Evolutionary conservation across 2,888 invertebrate species (phyloP).

Genomic region (Endomychus coccineus): DNA sequence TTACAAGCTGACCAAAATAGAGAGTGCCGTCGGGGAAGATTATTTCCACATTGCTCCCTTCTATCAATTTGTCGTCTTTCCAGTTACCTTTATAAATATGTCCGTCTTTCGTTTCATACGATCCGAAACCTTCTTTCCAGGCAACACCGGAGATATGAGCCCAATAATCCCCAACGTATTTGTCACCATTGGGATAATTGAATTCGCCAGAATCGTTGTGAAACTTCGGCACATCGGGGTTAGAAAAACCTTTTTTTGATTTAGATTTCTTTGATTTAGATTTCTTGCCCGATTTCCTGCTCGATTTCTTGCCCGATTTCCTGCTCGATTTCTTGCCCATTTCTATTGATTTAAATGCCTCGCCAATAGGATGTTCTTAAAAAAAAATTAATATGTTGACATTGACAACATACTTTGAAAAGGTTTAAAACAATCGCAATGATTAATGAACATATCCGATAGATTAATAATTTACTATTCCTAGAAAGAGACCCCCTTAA

Average conservation of each 20-base stretch:
- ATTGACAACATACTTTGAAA: too few species aligned
- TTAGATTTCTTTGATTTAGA: background rate
- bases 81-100: conserved; percentile 52
- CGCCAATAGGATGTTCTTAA: too few species aligned
- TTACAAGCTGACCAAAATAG: conserved; percentile 47
- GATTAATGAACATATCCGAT: too few species aligned
- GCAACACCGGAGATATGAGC: conserved; percentile 46
- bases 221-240: conserved; percentile 23
- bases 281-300: background rate
- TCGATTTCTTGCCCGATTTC: too few species aligned
- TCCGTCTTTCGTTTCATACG: conserved; percentile 52
- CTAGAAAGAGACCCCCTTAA: too few species aligned
- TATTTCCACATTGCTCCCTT: conserved; percentile 37
- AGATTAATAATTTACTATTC: too few species aligned
- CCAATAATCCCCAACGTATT: conserved; percentile 51
- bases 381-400: too few species aligned
- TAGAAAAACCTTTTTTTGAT: too few species aligned
- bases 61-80: conserved; percentile 48
- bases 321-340: background rate
- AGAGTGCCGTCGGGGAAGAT: conserved; percentile 47
- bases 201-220: conserved; percentile 42
- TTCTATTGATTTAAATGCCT: too few species aligned
- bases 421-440: too few species aligned
- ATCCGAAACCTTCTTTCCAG: conserved; percentile 45
- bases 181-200: conserved; percentile 51